Base-by-base conservation (phyloP, 2,797 vertebrate genomes). In the Acestrorhynchus altus region DNA sequence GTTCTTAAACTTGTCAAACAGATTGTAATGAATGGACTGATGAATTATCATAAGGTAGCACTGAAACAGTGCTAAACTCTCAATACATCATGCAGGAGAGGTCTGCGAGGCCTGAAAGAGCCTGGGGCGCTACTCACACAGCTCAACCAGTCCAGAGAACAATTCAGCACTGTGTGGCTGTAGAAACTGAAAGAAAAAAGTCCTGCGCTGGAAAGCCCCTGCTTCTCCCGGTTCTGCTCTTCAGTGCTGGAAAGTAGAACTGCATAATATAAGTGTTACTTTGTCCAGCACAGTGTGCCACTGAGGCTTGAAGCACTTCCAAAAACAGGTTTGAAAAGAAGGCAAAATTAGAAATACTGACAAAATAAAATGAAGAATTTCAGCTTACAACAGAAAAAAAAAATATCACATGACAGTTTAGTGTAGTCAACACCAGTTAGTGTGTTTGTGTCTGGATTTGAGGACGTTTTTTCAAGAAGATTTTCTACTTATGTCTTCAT, bases 171-270 rank as follows among this genome's bases (percentile, higher is more conserved):
- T 74, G 65, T 70, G 65, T 67, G 57, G 44, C 28, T 52, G 51
- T 61, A 7, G 74, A 79, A 71, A 42, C 42, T 65, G 65, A 70
- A 83, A 60, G 44, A 12, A 44, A 57, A 13, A 31, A 60, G 65
- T 67, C 20, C 65, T 4, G 49, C 54, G 5, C 18, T 77, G 77
- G 77, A 83, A 80, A 77, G 54, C 68, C 52, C 74, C 18, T 70
- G 44, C 44, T 59, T 66, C 40, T 66, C 18, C 26, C 63, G 16
- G 18, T 20, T 66, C 16, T 75, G n/a, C 47, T 66, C 22, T 65
- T 1, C 5, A 44, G 12, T 24, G 40, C 10, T 1, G 12, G 20
- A 44, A 44, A 65, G 39, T 22, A 63, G 51, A 18, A 75, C n/a
- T 7, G 12, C 9, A 28, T 35, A 74, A 54, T 47, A 63, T 49